These are phyloP conservation scores for Temnothorax nylanderi DNA, from an alignment of 1,140 invertebrate species.

Conservation along the genomic window DNA sequence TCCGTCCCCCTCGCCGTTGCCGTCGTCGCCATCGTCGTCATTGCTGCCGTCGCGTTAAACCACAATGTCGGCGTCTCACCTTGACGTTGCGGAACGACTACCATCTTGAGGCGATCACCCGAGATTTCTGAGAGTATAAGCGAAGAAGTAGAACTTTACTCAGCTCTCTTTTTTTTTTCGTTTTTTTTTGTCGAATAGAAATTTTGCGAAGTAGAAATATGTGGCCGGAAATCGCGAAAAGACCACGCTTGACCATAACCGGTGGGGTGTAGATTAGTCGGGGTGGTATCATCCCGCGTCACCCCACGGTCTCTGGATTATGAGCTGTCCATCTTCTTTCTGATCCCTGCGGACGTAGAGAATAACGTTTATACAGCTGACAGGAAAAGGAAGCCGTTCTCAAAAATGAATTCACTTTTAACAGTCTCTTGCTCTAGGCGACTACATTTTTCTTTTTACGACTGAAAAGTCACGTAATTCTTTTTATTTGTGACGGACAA, in stretches of 20 bases:
- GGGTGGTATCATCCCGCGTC: not conserved
- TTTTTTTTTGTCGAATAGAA: not conserved
- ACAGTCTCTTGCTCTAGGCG: not conserved
- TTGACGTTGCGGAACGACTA: constrained; percentile 22
- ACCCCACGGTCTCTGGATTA: not conserved
- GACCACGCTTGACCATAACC: constrained; percentile 9
- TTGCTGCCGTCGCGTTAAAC: constrained; percentile 25
- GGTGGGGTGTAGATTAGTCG: not conserved
- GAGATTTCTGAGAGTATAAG: not conserved
- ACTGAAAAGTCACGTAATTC: not conserved
- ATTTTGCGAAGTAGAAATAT: not conserved
- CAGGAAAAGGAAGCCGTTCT: not conserved
- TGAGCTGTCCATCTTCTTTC: not conserved
- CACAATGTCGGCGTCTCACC: constrained; percentile 46
- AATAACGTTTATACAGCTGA: not conserved
- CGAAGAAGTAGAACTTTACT: not conserved
- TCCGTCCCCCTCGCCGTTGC: not conserved
- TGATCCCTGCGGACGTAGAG: not conserved
- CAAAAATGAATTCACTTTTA: not conserved
- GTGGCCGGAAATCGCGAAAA: not conserved
- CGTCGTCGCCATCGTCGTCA: not conserved
- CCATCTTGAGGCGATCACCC: constrained; percentile 23
- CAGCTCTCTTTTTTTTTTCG: not conserved
- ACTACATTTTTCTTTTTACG: not conserved
- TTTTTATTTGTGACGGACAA: not conserved